Conservation (phyloP, 2,113 vertebrate genomes). For the Gavialis gangeticus region DNA sequence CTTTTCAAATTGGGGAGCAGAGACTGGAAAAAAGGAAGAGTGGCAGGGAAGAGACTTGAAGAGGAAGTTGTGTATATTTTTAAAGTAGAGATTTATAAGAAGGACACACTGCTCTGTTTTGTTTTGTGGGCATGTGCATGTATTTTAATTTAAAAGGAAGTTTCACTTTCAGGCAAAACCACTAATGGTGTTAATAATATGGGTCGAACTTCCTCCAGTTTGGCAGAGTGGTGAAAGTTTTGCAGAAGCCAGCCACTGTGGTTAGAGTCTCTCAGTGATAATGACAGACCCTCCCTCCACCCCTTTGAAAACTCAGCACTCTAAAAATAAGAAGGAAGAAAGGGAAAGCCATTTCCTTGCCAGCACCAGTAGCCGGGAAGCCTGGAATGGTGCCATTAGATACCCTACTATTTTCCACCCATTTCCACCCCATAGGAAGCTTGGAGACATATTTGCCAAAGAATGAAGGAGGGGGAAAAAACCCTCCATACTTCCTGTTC, state of each 20-base stretch:
- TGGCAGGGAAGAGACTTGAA: not conserved
- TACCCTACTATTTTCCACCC: slow-evolving; percentile 86
- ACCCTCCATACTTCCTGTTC: slow-evolving; percentile 73
- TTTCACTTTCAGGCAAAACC: slow-evolving; percentile 74
- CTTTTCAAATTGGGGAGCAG: slow-evolving; percentile 20
- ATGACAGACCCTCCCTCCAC: slow-evolving; percentile 81
- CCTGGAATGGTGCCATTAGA: slow-evolving; percentile 81
- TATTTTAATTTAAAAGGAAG: slow-evolving; percentile 74
- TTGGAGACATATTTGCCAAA: slow-evolving; percentile 74
- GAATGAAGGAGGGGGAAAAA: slow-evolving; percentile 56
- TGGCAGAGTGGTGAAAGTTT: slow-evolving; percentile 67
- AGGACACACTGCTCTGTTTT: not conserved
- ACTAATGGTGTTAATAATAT: slow-evolving; percentile 70
- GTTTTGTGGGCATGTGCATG: not conserved
- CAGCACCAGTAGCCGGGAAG: slow-evolving; percentile 78
- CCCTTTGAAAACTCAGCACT: slow-evolving; percentile 78
- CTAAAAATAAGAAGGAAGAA: slow-evolving; percentile 82
- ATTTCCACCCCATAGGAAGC: slow-evolving; percentile 82
- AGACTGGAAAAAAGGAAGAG: not conserved
- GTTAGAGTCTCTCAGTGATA: slow-evolving; percentile 89
- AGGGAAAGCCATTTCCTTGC: slow-evolving; percentile 81
- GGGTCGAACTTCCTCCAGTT: slow-evolving; percentile 68
- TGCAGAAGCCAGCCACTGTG: slow-evolving; percentile 79
- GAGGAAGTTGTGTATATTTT: not conserved
- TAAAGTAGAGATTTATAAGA: slow-evolving; percentile 17